phyloP scores from a whole-genome alignment of 2,888 invertebrate genomes.

The Pristionchus exspectatus region DNA sequence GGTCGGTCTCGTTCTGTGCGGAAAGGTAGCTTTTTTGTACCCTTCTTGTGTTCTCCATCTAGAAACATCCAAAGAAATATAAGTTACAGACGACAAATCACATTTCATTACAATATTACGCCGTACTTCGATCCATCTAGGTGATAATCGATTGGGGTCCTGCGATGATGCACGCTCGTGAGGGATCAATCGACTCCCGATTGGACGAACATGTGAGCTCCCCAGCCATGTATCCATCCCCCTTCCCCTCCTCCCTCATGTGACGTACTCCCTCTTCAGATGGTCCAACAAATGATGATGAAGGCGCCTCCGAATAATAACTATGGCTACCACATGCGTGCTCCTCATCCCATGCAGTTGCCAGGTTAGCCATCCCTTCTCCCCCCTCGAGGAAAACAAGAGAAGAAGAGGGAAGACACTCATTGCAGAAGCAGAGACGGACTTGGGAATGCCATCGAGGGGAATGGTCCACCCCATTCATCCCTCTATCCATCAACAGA shows the following conservation, averaged over 20 bases:
- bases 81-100: too few species aligned
- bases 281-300: constrained; percentile 52
- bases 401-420: background rate
- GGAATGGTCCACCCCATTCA: background rate
- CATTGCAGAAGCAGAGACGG: constrained; percentile 34
- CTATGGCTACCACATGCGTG: constrained; percentile 26
- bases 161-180: constrained; percentile 75
- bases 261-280: constrained; percentile 22
- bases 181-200: constrained; percentile 75
- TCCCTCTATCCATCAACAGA: constrained; percentile 23
- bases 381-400: background rate
- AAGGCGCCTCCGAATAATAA: constrained; percentile 49
- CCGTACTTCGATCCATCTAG: constrained; percentile 52
- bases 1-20: constrained; percentile 77
- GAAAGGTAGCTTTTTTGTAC: constrained; percentile 70
- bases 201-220: constrained; percentile 69
- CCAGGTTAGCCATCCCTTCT: constrained; percentile 32
- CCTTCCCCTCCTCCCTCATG: background rate
- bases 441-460: background rate
- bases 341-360: background rate
- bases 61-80: background rate
- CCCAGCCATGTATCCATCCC: background rate
- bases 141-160: constrained; percentile 78
- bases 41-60: too few species aligned
- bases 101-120: background rate